Conservation (phyloP, 2,888 invertebrate species). For the Gastrophysa polygoni region DNA sequence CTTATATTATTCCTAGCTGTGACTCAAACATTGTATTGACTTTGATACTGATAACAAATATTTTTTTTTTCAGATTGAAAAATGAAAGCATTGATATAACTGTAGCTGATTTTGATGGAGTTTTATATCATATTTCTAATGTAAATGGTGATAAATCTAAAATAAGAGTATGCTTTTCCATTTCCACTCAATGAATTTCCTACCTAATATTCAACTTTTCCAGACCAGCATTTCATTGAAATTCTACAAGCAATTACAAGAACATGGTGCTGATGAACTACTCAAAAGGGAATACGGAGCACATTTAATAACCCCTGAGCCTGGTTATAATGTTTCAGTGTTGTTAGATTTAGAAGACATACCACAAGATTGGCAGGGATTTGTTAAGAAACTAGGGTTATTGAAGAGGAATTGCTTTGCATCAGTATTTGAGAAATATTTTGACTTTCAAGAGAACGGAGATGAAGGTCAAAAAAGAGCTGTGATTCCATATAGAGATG, state of each 20-base stretch:
- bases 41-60: neutral
- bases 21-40: slow-evolving; percentile 26
- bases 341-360: slow-evolving; percentile 91
- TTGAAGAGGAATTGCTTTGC: slow-evolving; percentile 99
- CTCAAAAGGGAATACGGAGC: slow-evolving; percentile 91
- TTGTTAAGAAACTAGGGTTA: slow-evolving; percentile 91
- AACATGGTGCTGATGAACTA: slow-evolving; percentile 97
- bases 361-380: slow-evolving; percentile 85
- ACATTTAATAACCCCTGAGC: slow-evolving; percentile 82
- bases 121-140: slow-evolving; percentile 97
- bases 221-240: slow-evolving; percentile 98
- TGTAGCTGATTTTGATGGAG: slow-evolving; percentile 98
- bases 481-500: slow-evolving; percentile 97
- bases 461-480: slow-evolving; percentile 91
- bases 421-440: slow-evolving; percentile 99
- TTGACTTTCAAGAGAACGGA: slow-evolving; percentile 94
- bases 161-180: slow-evolving; percentile 79
- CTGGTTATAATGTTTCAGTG: slow-evolving; percentile 94
- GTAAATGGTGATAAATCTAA: slow-evolving; percentile 95
- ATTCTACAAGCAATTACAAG: slow-evolving; percentile 97
- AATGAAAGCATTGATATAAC: slow-evolving; percentile 93
- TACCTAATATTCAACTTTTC: slow-evolving; percentile 45
- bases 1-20: slow-evolving; percentile 9
- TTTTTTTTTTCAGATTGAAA: slow-evolving; percentile 76
- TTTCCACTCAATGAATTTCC: slow-evolving; percentile 10